Conservation (phyloP, 2,113 vertebrate genomes). For the Numenius arquata region DNA sequence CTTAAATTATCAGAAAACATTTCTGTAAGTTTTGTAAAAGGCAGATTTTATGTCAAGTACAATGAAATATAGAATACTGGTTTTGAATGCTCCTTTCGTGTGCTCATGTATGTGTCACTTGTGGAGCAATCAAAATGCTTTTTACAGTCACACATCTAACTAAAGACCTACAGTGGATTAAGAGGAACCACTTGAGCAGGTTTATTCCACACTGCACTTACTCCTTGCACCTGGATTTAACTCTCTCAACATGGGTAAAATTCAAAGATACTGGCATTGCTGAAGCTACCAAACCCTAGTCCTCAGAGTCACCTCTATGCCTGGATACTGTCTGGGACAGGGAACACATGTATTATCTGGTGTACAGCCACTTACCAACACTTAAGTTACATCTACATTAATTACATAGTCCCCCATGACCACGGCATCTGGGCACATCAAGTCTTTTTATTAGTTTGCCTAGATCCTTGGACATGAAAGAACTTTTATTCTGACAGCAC, state of each 20-base stretch:
- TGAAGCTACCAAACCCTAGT: not conserved
- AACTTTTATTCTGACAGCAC: not conserved
- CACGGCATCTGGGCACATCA: not conserved
- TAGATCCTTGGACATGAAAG: not conserved
- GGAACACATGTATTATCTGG: fast-evolving
- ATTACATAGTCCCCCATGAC: too few species aligned
- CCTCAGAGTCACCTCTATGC: not conserved
- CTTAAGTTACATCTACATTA: not conserved
- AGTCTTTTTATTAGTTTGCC: not conserved
- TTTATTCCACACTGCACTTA: not conserved
- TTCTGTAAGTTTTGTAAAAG: not conserved
- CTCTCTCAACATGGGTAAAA: not conserved
- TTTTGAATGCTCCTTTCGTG: not conserved
- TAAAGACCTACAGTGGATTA: too few species aligned
- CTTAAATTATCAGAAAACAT: not conserved
- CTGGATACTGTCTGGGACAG: too few species aligned
- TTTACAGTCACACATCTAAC: not conserved
- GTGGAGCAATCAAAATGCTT: not conserved
- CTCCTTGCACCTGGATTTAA: not conserved
- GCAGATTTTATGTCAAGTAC: not conserved
- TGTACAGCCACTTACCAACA: not conserved
- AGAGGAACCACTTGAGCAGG: not conserved
- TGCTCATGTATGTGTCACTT: not conserved
- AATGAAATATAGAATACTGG: fast-evolving
- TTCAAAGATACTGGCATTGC: not conserved